Evolutionary conservation across 2,888 invertebrate genomes (phyloP).

Genomic region (Ryuthela nishihirai): DNA sequence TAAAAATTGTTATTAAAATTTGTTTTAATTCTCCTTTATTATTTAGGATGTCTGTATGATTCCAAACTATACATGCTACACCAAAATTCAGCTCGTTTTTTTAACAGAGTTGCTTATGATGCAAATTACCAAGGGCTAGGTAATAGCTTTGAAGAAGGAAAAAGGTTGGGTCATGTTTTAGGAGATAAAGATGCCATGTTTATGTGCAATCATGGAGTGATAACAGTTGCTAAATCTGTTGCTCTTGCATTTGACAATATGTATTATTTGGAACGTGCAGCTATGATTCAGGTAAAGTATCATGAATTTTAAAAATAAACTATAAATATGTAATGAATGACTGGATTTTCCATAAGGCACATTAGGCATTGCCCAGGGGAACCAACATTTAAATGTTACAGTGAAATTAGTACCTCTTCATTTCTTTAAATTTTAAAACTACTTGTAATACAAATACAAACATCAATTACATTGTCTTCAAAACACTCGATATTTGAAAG

Average conservation of each 20-base stretch:
- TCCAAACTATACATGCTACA: slow-evolving; percentile 40
- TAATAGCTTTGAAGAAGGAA: slow-evolving; percentile 38
- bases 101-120: slow-evolving; percentile 42
- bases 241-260: slow-evolving; percentile 41
- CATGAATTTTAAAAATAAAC: neutral
- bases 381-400: neutral
- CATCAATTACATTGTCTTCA: too few species aligned
- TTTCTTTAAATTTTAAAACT: too few species aligned
- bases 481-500: too few species aligned
- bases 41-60: slow-evolving; percentile 39
- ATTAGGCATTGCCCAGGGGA: neutral
- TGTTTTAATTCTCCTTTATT: neutral
- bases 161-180: slow-evolving; percentile 31
- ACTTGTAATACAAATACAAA: too few species aligned
- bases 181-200: slow-evolving; percentile 14
- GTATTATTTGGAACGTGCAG: slow-evolving; percentile 44
- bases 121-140: slow-evolving; percentile 39
- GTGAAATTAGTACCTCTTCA: neutral
- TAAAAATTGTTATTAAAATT: too few species aligned
- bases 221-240: slow-evolving; percentile 35
- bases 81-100: slow-evolving; percentile 41
- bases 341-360: neutral
- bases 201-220: slow-evolving; percentile 27
- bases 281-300: slow-evolving; percentile 39
- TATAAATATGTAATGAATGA: neutral